Percentiles rank a stretch among this genome's conserved stretches.
phyloP scores from a whole-genome alignment of 2,888 invertebrate genomes.

The Alsophila aescularia region DNA sequence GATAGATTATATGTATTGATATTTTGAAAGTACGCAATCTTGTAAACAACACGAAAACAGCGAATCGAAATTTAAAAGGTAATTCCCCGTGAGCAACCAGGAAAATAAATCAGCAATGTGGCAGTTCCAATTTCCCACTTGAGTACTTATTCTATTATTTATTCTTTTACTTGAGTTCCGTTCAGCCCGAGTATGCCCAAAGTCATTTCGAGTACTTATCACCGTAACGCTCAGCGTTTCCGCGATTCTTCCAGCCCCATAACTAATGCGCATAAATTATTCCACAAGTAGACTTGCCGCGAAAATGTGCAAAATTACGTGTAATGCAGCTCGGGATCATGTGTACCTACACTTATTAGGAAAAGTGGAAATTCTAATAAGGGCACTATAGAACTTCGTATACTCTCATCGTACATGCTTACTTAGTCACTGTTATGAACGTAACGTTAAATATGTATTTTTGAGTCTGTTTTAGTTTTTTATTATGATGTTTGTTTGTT shows the following conservation, averaged over 20 bases:
- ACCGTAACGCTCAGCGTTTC: constrained; percentile 51
- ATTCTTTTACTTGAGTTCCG: too few species aligned
- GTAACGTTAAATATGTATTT: constrained; percentile 13
- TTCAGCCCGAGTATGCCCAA: constrained; percentile 32
- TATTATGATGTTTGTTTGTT: too few species aligned
- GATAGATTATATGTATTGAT: too few species aligned
- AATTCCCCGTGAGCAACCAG: constrained; percentile 4
- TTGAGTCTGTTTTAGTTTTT: constrained; percentile 7
- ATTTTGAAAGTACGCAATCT: too few species aligned
- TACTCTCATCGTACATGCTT: not conserved
- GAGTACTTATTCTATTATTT: too few species aligned
- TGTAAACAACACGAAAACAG: too few species aligned
- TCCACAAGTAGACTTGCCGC: constrained; percentile 59
- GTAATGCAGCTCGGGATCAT: constrained; percentile 58
- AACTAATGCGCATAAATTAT: constrained; percentile 73
- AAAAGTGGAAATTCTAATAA: constrained; percentile 66
- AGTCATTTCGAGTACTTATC: constrained; percentile 29
- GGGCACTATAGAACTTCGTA: constrained; percentile 44
- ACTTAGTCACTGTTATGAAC: constrained; percentile 7
- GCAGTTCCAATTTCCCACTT: constrained; percentile 36
- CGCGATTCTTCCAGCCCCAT: constrained; percentile 56
- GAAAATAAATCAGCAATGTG: constrained; percentile 31
- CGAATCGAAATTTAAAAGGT: not conserved
- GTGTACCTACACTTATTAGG: constrained; percentile 61
- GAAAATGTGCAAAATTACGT: constrained; percentile 68